phyloP scores from a whole-genome alignment of 2,113 vertebrate genomes.

The Corythaeola cristata region DNA sequence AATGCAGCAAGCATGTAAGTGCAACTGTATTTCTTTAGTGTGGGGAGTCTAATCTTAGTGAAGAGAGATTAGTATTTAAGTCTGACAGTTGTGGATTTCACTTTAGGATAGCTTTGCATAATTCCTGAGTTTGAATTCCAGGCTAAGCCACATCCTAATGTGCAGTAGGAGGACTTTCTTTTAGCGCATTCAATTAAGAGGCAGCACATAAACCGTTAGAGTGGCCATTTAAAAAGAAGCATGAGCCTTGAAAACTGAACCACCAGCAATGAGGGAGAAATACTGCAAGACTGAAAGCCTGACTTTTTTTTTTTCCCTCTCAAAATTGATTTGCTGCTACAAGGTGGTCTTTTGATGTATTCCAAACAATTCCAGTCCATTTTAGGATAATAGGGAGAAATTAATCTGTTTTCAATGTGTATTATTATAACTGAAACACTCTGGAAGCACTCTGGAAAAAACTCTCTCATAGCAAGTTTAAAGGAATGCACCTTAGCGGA shows the following conservation, averaged over 20 bases:
- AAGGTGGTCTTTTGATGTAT: neutral
- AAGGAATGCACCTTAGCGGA: neutral
- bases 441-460: neutral
- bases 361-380: neutral
- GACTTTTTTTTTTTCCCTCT: neutral
- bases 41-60: neutral
- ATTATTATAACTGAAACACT: neutral
- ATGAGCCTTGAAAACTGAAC: slow-evolving; percentile 20
- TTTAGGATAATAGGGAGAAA: neutral
- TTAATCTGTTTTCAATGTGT: neutral
- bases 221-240: neutral
- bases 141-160: neutral
- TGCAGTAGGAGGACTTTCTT: neutral
- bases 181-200: neutral
- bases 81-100: neutral
- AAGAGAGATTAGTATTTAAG: neutral
- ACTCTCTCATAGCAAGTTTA: neutral
- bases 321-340: neutral
- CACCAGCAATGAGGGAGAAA: neutral
- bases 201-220: neutral
- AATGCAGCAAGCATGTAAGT: neutral
- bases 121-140: neutral
- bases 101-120: neutral
- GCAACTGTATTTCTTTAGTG: neutral
- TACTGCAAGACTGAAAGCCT: neutral